phyloP scores from a whole-genome alignment of 1,140 invertebrate species.

The Argopecten irradians region DNA sequence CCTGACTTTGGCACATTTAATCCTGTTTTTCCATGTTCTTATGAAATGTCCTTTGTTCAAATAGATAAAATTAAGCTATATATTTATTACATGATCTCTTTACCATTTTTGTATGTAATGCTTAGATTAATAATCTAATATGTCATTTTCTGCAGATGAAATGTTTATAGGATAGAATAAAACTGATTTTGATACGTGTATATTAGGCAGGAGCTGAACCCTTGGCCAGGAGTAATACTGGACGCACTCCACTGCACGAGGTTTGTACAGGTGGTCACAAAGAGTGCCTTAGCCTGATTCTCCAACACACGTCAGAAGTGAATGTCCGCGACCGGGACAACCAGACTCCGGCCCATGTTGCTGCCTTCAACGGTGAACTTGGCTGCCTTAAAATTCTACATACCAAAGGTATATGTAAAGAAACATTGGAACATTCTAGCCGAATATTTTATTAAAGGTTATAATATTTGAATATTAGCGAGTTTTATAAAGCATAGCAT shows the following conservation, averaged over 20 bases:
- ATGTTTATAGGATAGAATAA: too few species aligned
- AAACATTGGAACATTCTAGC: too few species aligned
- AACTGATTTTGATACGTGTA: background rate
- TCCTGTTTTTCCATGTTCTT: background rate
- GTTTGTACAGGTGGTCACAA: conserved; percentile 70
- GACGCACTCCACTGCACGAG: conserved; percentile 70
- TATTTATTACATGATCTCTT: background rate
- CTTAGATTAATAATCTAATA: background rate
- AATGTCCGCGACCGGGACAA: conserved; percentile 68
- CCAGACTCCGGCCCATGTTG: conserved; percentile 68
- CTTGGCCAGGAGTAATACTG: conserved; percentile 42
- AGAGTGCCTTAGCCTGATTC: conserved; percentile 60
- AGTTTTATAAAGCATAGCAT: too few species aligned
- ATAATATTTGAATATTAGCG: too few species aligned
- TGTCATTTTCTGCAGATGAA: background rate
- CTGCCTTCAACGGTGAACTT: conserved; percentile 71
- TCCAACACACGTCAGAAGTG: conserved; percentile 60
- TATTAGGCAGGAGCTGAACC: conserved; percentile 56
- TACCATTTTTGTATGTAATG: background rate
- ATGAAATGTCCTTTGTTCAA: conserved; percentile 7
- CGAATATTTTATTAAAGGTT: too few species aligned
- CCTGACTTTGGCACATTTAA: too few species aligned
- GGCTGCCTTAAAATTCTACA: conserved; percentile 64
- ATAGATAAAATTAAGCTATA: background rate
- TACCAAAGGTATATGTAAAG: conserved; percentile 69